Conservation (phyloP, 2,113 vertebrate genomes). For the Choloepus hoffmanni region DNA sequence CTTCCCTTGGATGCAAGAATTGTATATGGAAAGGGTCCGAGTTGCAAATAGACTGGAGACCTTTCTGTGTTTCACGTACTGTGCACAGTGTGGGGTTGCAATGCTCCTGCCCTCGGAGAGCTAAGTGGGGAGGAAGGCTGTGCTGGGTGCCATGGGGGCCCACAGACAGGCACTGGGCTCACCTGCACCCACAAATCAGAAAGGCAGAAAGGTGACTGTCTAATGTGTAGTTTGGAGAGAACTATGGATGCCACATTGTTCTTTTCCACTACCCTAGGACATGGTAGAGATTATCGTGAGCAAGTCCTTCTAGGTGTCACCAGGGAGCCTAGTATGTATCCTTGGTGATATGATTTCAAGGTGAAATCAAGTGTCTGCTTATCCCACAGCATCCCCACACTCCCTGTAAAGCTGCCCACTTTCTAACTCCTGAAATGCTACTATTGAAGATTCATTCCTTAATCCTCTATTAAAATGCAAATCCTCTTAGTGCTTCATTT, state of each 20-base stretch:
- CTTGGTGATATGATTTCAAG: not conserved
- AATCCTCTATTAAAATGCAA: constrained; percentile 45
- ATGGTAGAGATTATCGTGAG: not conserved
- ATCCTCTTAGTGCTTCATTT: constrained; percentile 38
- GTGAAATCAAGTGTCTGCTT: not conserved
- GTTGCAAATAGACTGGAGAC: not conserved
- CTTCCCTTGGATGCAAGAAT: not conserved
- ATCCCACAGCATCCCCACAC: not conserved
- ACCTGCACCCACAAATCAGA: not conserved
- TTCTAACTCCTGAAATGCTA: not conserved
- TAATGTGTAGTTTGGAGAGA: not conserved
- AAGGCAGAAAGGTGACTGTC: not conserved
- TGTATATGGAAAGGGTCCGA: not conserved
- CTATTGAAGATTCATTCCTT: constrained; percentile 8
- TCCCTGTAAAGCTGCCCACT: not conserved
- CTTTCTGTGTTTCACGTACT: not conserved
- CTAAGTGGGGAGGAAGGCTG: not conserved
- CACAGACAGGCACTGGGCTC: not conserved
- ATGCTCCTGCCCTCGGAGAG: not conserved
- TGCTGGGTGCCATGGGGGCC: not conserved
- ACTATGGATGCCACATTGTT: not conserved
- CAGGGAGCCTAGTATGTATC: not conserved
- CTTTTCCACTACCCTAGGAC: not conserved
- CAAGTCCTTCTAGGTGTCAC: not conserved
- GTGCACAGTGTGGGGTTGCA: not conserved